These are phyloP conservation scores for Theristus sp. DNA, from an alignment of 2,888 invertebrate species.

Conservation along the genomic window DNA sequence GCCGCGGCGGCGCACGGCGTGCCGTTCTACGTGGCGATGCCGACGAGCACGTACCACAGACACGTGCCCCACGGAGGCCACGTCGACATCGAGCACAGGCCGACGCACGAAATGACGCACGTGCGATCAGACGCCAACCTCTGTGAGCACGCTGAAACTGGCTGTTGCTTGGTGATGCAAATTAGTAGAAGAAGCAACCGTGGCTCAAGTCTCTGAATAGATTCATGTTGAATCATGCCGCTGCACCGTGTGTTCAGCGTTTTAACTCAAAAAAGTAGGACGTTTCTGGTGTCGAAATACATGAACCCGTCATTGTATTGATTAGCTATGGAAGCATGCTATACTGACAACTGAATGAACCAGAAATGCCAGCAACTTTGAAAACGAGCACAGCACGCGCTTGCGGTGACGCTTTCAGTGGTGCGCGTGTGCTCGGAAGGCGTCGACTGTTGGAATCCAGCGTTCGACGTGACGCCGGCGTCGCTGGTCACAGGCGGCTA, in stretches of 20 bases:
- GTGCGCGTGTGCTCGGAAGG: slow-evolving; percentile 39
- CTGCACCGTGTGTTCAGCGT: no score
- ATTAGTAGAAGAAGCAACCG: not conserved
- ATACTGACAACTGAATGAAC: no score
- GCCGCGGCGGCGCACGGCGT: slow-evolving; percentile 65
- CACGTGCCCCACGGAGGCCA: slow-evolving; percentile 55
- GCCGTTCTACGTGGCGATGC: slow-evolving; percentile 87
- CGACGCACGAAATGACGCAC: slow-evolving; percentile 71
- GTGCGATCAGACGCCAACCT: not conserved
- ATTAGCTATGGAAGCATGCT: no score
- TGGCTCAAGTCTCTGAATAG: not conserved
- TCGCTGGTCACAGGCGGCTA: slow-evolving; percentile 59
- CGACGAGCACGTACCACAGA: slow-evolving; percentile 68
- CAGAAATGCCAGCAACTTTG: no score
- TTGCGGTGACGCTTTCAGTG: no score
- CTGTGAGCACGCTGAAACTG: not conserved
- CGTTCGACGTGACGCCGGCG: slow-evolving; percentile 92
- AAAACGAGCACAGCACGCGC: no score
- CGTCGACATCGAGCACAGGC: slow-evolving; percentile 81
- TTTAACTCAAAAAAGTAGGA: no score
- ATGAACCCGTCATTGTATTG: no score
- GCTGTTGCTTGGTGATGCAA: not conserved
- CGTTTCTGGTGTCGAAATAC: no score
- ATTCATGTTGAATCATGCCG: no score
- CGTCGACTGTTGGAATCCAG: slow-evolving; percentile 88